A percentile compares a stretch with the other conserved stretches of the same genome.
These are phyloP conservation scores for Uloborus diversus DNA, from an alignment of 1,140 invertebrate species.

Conservation along the genomic window DNA sequence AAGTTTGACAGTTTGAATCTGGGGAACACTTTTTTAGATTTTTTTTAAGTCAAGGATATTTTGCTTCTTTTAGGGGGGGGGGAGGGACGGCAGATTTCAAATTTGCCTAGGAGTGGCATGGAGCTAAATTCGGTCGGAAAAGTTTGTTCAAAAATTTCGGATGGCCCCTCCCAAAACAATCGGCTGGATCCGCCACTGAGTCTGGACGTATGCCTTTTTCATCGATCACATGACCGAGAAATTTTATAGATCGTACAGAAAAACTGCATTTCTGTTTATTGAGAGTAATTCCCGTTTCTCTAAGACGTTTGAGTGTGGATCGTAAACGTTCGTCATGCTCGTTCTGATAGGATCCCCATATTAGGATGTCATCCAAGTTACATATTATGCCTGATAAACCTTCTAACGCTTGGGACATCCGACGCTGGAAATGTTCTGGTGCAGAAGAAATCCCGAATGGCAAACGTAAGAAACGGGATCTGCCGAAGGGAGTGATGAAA, in stretches of 20 bases:
- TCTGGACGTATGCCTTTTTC: background rate
- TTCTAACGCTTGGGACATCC: background rate
- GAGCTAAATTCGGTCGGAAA: too few species aligned
- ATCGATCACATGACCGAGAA: background rate
- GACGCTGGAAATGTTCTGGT: background rate
- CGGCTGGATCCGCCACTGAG: too few species aligned
- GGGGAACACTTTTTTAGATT: too few species aligned
- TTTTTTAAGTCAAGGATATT: too few species aligned
- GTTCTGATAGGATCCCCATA: background rate
- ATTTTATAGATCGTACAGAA: background rate
- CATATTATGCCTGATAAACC: background rate
- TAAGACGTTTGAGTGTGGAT: background rate
- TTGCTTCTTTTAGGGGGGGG: too few species aligned
- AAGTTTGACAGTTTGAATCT: too few species aligned
- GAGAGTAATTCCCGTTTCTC: background rate
- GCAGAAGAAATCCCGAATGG: background rate
- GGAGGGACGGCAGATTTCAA: too few species aligned
- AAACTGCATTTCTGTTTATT: background rate
- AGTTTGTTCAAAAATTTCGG: too few species aligned
- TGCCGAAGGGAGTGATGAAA: background rate
- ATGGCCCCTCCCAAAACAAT: too few species aligned
- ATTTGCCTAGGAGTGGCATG: too few species aligned
- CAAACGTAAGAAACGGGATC: background rate
- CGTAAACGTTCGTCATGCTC: background rate
- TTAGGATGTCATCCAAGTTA: background rate